Conservation (phyloP, 2,113 vertebrate genomes). For the Epinephelus lanceolatus region DNA sequence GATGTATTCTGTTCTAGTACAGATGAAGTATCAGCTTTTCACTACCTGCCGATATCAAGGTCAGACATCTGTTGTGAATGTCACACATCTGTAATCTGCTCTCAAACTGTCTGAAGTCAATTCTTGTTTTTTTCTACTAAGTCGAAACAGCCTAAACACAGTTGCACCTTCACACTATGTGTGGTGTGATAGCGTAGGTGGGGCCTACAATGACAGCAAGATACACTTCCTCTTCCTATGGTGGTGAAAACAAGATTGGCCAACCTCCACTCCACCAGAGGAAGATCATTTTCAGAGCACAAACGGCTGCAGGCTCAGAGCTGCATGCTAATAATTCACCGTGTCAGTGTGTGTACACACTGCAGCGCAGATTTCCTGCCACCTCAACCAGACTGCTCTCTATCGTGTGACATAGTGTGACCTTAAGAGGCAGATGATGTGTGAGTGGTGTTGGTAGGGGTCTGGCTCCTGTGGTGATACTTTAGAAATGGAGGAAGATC, state of each 20-base stretch:
- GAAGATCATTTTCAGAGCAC: slow-evolving; percentile 64
- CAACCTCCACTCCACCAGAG: slow-evolving; percentile 71
- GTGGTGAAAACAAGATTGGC: slow-evolving; percentile 76
- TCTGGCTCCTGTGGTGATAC: slow-evolving; percentile 2
- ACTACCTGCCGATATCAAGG: background rate
- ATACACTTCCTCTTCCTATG: slow-evolving; percentile 83
- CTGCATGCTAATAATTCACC: slow-evolving; percentile 33
- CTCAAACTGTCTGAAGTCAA: background rate
- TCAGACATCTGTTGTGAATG: background rate
- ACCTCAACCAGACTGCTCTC: background rate
- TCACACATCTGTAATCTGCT: background rate
- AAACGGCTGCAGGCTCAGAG: slow-evolving; percentile 35
- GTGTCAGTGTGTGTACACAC: slow-evolving; percentile 8
- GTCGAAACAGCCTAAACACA: background rate
- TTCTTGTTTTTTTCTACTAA: background rate
- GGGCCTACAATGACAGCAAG: slow-evolving; percentile 70
- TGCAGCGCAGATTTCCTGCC: slow-evolving; percentile 30
- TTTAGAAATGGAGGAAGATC: slow-evolving; percentile 73
- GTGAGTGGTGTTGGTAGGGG: slow-evolving; percentile 21
- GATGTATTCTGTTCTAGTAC: background rate
- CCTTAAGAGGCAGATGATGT: slow-evolving; percentile 34
- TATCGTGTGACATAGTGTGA: slow-evolving; percentile 8
- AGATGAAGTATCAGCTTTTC: background rate
- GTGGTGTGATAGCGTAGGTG: slow-evolving; percentile 72
- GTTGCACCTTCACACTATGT: slow-evolving; percentile 40